A percentile compares a stretch with the other conserved stretches of the same genome.
Evolutionary conservation across 2,888 invertebrate genomes (phyloP).

Genomic region (Tenthredo livida): DNA sequence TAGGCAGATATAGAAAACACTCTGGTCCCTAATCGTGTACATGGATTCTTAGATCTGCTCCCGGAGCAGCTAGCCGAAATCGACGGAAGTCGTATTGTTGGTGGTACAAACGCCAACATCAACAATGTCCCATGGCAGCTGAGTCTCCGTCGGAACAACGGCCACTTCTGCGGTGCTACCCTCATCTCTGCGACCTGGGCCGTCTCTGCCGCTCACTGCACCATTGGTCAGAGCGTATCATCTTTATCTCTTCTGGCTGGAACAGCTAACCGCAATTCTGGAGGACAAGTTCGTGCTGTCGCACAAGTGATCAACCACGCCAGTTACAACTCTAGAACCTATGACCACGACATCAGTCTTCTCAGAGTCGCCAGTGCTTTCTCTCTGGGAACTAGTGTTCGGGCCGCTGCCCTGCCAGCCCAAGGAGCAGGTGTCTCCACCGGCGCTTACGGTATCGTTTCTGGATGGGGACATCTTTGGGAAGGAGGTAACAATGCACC

Average conservation of each 20-base stretch:
- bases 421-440: not conserved
- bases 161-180: constrained; percentile 44
- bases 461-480: too few species aligned
- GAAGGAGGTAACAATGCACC: not conserved
- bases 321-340: constrained; percentile 48
- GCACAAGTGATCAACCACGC: constrained; percentile 54
- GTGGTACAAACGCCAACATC: constrained; percentile 55
- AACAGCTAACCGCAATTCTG: constrained; percentile 50
- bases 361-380: constrained; percentile 54
- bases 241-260: constrained; percentile 56
- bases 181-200: constrained; percentile 48
- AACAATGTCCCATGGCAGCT: constrained; percentile 55
- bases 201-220: constrained; percentile 48
- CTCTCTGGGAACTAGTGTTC: constrained; percentile 7
- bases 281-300: constrained; percentile 56
- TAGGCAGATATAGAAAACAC: too few species aligned
- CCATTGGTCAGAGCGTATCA: not conserved
- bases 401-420: not conserved
- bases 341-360: constrained; percentile 57
- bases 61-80: not conserved
- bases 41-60: not conserved
- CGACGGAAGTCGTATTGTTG: constrained; percentile 33
- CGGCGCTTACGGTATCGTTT: constrained; percentile 5
- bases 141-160: constrained; percentile 11
- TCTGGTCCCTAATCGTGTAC: not conserved